Conservation (phyloP, 2,797 vertebrate species). For the Myoxocephalus aenaeus region DNA sequence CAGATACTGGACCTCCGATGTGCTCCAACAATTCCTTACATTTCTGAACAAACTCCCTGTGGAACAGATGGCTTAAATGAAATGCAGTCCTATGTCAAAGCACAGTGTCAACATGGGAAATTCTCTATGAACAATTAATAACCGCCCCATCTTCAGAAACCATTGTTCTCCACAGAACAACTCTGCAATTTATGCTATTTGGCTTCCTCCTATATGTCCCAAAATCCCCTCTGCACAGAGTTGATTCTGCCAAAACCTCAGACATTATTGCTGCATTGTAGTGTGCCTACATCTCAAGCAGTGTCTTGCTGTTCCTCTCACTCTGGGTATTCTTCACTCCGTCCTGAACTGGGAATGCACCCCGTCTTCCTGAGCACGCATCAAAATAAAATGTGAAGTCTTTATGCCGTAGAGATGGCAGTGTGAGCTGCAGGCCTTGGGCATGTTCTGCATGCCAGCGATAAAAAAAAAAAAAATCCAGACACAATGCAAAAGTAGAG, state of each 20-base stretch:
- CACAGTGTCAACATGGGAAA: conserved; percentile 28
- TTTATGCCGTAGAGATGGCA: conserved; percentile 68
- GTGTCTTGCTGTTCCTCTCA: conserved; percentile 60
- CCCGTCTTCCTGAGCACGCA: conserved; percentile 66
- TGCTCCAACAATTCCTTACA: conserved; percentile 14
- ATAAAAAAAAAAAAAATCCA: conserved; percentile 48
- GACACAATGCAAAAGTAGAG: conserved; percentile 67
- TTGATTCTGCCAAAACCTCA: conserved; percentile 62
- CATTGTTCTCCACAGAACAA: conserved; percentile 48
- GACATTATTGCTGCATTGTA: conserved; percentile 58
- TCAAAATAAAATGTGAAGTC: conserved; percentile 73
- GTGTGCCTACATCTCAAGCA: conserved; percentile 51
- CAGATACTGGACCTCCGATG: background rate
- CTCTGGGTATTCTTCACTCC: conserved; percentile 55
- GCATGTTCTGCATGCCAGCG: conserved; percentile 73
- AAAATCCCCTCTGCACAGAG: conserved; percentile 44
- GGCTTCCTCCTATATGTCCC: conserved; percentile 44
- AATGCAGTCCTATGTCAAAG: conserved; percentile 35
- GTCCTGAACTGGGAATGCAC: conserved; percentile 72
- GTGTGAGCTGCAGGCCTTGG: conserved; percentile 68
- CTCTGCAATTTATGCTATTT: conserved; percentile 62
- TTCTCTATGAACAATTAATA: conserved; percentile 51
- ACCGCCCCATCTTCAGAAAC: conserved; percentile 41
- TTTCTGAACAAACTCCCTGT: conserved; percentile 20
- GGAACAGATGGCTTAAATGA: conserved; percentile 38